These are phyloP conservation scores for Rosalia funebris DNA, from an alignment of 2,888 invertebrate species.

Conservation along the genomic window DNA sequence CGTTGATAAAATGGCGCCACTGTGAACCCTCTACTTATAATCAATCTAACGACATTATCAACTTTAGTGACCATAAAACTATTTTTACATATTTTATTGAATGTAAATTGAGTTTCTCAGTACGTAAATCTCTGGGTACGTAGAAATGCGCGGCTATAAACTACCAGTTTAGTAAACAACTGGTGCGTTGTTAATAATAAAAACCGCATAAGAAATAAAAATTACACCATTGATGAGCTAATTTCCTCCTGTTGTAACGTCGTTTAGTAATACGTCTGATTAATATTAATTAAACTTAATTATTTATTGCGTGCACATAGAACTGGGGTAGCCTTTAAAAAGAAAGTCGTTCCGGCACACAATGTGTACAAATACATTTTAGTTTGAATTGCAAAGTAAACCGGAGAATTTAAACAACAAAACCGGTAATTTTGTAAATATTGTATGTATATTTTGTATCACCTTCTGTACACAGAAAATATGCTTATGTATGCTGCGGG, in stretches of 20 bases:
- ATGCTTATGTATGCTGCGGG: conserved; percentile 1
- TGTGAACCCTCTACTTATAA: too few relatives aligned
- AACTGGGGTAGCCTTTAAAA: conserved; percentile 10
- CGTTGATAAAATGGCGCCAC: too few relatives aligned
- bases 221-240: conserved; percentile 19
- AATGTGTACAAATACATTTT: neutral
- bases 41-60: neutral
- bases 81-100: neutral
- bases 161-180: neutral
- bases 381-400: conserved; percentile 16
- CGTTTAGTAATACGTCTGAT: conserved; percentile 7
- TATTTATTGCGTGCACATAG: conserved; percentile 6
- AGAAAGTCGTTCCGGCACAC: conserved; percentile 13
- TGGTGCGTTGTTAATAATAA: neutral
- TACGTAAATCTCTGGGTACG: neutral
- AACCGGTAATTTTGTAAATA: conserved; percentile 16
- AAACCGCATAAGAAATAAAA: conserved; percentile 16
- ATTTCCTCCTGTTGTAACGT: conserved; percentile 14
- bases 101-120: neutral
- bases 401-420: neutral
- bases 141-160: neutral
- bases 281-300: conserved; percentile 20
- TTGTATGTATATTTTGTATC: neutral
- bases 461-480: conserved; percentile 3
- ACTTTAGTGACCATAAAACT: neutral